phyloP scores from a whole-genome alignment of 2,113 vertebrate genomes.

The Hippopotamus amphibius region DNA sequence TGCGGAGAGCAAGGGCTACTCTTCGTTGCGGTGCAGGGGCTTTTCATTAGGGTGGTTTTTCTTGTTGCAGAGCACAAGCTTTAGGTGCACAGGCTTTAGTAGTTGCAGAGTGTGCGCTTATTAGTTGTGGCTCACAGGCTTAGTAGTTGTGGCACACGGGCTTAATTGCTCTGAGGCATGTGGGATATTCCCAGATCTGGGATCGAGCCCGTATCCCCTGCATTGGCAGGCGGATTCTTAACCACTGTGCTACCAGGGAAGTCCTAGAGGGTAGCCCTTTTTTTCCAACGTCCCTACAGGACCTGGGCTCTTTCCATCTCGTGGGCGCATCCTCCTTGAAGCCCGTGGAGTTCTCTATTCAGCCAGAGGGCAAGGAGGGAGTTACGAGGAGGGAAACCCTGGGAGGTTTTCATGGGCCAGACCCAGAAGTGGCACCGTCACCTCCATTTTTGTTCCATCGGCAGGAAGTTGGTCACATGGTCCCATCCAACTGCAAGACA shows the following conservation, averaged over 20 bases:
- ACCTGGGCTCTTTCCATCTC: neutral
- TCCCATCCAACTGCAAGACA: neutral
- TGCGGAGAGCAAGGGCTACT: neutral
- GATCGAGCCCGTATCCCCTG: neutral
- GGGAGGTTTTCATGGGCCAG: neutral
- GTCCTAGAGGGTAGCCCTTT: neutral
- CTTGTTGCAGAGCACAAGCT: neutral
- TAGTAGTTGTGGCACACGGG: neutral
- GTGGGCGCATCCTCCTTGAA: neutral
- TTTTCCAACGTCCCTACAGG: neutral
- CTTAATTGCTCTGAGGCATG: neutral
- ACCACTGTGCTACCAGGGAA: neutral
- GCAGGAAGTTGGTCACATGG: neutral
- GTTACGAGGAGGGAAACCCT: neutral
- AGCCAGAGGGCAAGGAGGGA: neutral
- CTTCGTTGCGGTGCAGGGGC: too few species aligned
- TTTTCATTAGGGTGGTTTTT: neutral
- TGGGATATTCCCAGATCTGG: neutral
- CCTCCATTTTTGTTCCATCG: neutral
- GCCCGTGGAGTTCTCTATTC: neutral
- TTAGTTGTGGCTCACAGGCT: neutral
- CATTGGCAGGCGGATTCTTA: neutral
- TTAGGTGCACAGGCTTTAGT: too few species aligned
- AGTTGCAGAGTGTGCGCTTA: neutral
- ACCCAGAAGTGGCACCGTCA: accelerated